Evolutionary conservation across 2,888 invertebrate species (phyloP).

Genomic region (Ectropis crepuscularia): DNA sequence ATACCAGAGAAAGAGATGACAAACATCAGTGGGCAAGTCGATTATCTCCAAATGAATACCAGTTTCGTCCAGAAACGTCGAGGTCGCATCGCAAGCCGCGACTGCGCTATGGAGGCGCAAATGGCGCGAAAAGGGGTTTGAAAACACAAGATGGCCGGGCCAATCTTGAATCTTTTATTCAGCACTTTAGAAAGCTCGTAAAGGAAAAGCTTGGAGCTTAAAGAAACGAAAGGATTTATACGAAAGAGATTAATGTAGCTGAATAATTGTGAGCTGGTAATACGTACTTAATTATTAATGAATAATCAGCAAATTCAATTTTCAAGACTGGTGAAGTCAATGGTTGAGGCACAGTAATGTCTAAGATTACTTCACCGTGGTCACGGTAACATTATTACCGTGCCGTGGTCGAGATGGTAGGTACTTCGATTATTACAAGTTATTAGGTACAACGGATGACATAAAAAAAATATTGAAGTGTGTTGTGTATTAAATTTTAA

Average conservation of each 20-base stretch:
- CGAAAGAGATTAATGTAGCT: not conserved
- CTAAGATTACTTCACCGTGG: no score
- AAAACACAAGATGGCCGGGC: not conserved
- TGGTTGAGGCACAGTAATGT: no score
- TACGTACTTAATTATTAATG: not conserved
- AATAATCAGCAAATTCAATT: not conserved
- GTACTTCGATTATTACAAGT: no score
- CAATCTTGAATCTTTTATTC: slow-evolving; percentile 25
- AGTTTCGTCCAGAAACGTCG: slow-evolving; percentile 68
- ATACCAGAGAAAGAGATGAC: slow-evolving; percentile 19
- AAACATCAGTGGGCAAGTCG: slow-evolving; percentile 38
- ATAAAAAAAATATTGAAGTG: no score
- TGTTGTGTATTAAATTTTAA: no score
- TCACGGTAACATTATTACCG: no score
- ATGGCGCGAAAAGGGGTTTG: slow-evolving; percentile 6
- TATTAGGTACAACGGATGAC: no score
- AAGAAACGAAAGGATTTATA: slow-evolving; percentile 3
- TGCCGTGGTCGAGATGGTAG: no score
- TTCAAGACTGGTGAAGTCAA: no score
- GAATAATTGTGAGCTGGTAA: not conserved
- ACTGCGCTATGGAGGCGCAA: slow-evolving; percentile 12
- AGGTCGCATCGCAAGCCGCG: slow-evolving; percentile 48
- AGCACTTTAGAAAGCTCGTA: slow-evolving; percentile 1
- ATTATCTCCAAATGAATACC: slow-evolving; percentile 75
- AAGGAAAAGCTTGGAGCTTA: slow-evolving; percentile 5